Evolutionary conservation across 2,113 vertebrate species (phyloP).

Genomic region (Brachyistius frenatus): DNA sequence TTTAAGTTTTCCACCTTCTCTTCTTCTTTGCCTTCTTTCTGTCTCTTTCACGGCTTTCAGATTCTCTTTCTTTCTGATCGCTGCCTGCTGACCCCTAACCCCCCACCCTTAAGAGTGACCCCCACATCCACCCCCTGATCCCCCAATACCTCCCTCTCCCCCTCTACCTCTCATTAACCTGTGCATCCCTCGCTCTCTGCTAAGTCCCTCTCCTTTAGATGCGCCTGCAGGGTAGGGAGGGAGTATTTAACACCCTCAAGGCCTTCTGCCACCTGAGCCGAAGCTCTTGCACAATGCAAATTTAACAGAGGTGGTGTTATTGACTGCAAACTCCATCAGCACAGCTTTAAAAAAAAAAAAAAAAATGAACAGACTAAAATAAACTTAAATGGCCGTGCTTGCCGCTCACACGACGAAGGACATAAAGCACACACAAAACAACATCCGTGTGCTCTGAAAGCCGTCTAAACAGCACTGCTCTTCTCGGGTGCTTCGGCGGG

Average conservation of each 20-base stretch:
- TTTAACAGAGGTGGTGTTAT: constrained; percentile 55
- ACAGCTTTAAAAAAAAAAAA: constrained; percentile 16
- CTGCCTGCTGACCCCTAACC: constrained; percentile 23
- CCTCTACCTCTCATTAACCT: constrained; percentile 3
- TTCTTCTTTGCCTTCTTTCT: not conserved
- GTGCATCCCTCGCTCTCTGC: constrained; percentile 43
- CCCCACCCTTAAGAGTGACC: constrained; percentile 10
- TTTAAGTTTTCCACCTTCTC: not conserved
- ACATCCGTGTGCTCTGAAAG: constrained; percentile 8
- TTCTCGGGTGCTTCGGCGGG: constrained; percentile 12
- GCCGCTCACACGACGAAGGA: constrained; percentile 7
- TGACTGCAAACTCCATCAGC: constrained; percentile 44
- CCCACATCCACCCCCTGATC: not conserved
- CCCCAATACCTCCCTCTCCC: not conserved
- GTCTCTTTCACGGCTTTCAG: not conserved
- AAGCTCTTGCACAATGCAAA: constrained; percentile 61
- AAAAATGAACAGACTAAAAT: constrained; percentile 43
- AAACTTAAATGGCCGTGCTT: constrained; percentile 21
- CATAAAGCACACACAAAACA: constrained; percentile 20
- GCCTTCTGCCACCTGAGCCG: constrained; percentile 53
- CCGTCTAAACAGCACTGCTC: not conserved
- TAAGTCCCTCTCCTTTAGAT: constrained; percentile 16
- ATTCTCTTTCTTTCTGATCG: constrained; percentile 9
- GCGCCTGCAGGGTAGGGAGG: not conserved
- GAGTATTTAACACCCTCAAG: constrained; percentile 40